Percentiles rank a stretch among this genome's conserved stretches.
phyloP scores from a whole-genome alignment of 2,113 vertebrate species.

The Callipepla squamata region DNA sequence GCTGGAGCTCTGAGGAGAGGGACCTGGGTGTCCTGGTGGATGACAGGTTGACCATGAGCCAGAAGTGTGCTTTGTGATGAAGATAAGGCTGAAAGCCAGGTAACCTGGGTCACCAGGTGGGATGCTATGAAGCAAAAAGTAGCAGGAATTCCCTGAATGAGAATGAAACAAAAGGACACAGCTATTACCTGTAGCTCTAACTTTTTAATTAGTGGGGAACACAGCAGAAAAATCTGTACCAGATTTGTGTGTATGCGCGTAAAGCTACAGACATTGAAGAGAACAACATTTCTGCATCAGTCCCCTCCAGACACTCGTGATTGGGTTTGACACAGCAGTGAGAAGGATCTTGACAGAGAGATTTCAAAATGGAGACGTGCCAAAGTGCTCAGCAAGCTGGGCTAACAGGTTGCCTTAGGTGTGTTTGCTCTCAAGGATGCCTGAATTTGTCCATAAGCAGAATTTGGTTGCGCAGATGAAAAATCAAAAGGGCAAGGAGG shows the following conservation, averaged over 20 bases:
- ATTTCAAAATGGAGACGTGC: not conserved
- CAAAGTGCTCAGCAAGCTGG: not conserved
- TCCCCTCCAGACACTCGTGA: not conserved
- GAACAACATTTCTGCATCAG: not conserved
- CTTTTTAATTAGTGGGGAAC: not conserved
- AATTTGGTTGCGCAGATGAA: not conserved
- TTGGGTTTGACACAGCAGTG: not conserved
- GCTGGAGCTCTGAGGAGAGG: no score
- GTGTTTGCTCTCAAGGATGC: not conserved
- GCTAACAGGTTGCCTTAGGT: not conserved
- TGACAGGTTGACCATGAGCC: no score
- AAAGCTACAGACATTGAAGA: not conserved
- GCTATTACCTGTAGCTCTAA: not conserved
- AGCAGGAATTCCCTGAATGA: not conserved
- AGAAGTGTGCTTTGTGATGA: no score
- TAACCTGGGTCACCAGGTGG: constrained; percentile 16
- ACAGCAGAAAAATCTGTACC: not conserved
- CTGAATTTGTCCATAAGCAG: not conserved
- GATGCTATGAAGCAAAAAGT: not conserved
- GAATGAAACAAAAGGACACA: not conserved
- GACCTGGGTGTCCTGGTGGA: no score
- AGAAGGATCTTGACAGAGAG: not conserved
- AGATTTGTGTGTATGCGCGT: not conserved
- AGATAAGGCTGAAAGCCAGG: not conserved
- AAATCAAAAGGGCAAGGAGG: not conserved